phyloP scores from a whole-genome alignment of 1,140 invertebrate genomes.

The Holcopasites calliopsidis region DNA sequence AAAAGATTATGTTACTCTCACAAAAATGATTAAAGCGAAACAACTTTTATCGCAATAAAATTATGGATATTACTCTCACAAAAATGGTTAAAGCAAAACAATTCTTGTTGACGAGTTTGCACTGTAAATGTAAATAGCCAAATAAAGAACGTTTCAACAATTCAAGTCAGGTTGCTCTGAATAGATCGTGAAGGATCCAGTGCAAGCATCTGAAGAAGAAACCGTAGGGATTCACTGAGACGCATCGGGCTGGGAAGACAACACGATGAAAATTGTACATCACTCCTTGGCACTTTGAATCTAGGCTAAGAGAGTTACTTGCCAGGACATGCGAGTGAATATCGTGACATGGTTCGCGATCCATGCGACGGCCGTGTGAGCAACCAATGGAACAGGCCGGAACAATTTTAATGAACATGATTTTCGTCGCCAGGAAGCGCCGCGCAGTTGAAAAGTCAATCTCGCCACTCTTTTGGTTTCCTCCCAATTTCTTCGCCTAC shows the following conservation, averaged over 20 bases:
- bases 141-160: not conserved
- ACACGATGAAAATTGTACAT: constrained; percentile 22
- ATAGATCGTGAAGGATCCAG: not conserved
- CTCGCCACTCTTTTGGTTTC: not conserved
- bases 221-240: not conserved
- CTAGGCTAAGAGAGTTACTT: constrained; percentile 65
- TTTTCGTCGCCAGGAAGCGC: constrained; percentile 61
- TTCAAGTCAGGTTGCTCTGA: not conserved
- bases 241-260: not conserved
- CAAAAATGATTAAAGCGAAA: no score
- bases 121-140: not conserved
- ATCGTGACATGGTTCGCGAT: constrained; percentile 69
- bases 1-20: no score
- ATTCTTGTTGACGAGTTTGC: no score
- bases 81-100: no score
- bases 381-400: constrained; percentile 71
- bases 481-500: not conserved
- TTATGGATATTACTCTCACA: no score
- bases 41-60: no score
- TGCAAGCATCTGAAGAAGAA: not conserved
- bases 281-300: constrained; percentile 43
- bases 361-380: constrained; percentile 72
- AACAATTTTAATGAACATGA: constrained; percentile 68
- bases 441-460: constrained; percentile 37
- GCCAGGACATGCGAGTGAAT: constrained; percentile 30